Evolutionary conservation across 2,888 invertebrate species (phyloP), one percentile per base, ranked within the genome.

Genomic region (Drosophila suboccidentalis): DNA sequence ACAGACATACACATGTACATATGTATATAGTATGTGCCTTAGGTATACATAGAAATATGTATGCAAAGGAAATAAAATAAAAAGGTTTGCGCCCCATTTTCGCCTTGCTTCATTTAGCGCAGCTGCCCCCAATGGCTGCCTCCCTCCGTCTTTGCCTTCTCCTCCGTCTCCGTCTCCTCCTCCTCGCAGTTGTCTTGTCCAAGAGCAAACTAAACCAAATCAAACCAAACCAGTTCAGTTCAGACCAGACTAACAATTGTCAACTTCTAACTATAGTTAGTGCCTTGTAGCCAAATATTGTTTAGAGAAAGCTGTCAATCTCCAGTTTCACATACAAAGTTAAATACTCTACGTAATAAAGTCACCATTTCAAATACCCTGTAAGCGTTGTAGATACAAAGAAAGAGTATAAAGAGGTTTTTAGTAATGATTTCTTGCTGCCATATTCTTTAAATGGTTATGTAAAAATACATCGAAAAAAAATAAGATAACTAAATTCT

Each of bases 51-150:
- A 46, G 22, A 41, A 32, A 59, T 38, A 36, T 57, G 15, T 43
- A 26, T 60, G 29, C 29, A 50, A 19, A 32, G 5, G 26, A 17
- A 34, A 10, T 0, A 34, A 44, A 26, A 47, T 51, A 68, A 63
- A 76, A 78, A 78, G 70, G 78, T 76, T 78, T 58, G 69, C 70
- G 76, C 32, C 61, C 70, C 75, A 77, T 77, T 77, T 78, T 74
- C 78, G 78, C 66, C 66, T 75, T 71, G 76, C 71, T 77, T 77
- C 76, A 77, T 77, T 78, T 77, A 71, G 54, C 75, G 46, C 73
- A 57, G 70, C 64, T 73, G 60, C 43, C 71, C 50, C 26, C 29
- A 38, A 54, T 39, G 62, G 3, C 36, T 19, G 49, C 17, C 50
- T 15, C 29, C 34, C 32, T 6, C 4, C 44, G 4, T 4, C 10